A percentile compares a stretch with the other conserved stretches of the same genome.
phyloP scores from a whole-genome alignment of 2,113 vertebrate genomes.

The Austrofundulus limnaeus region DNA sequence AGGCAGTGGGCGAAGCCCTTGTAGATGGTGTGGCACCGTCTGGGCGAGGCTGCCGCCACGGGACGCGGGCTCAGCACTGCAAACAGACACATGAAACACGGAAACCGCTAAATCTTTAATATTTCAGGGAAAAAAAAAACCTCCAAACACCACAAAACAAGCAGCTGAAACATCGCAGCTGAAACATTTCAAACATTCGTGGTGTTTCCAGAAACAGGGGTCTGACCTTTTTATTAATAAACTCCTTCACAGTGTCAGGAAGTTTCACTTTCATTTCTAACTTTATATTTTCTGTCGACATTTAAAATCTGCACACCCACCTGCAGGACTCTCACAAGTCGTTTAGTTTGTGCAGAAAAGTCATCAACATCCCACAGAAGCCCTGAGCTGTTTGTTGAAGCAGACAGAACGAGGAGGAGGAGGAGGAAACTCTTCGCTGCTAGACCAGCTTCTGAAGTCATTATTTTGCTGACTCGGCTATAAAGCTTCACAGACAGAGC shows the following conservation, averaged over 20 bases:
- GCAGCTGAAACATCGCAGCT: too few species aligned
- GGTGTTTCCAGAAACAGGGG: too few species aligned
- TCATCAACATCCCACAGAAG: constrained; percentile 31
- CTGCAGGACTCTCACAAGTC: constrained; percentile 11
- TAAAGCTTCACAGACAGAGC: too few species aligned
- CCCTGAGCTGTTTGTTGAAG: too few species aligned
- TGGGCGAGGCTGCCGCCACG: constrained; percentile 71
- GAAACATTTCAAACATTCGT: too few species aligned
- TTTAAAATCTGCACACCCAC: not conserved
- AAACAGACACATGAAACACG: constrained; percentile 24
- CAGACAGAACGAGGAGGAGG: too few species aligned
- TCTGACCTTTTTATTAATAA: too few species aligned
- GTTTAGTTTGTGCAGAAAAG: constrained; percentile 30
- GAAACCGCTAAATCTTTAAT: too few species aligned
- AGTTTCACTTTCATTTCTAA: not conserved
- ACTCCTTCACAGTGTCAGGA: not conserved
- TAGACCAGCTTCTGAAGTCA: constrained; percentile 30
- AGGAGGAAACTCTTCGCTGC: not conserved
- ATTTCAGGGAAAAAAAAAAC: too few species aligned
- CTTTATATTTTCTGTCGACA: not conserved
- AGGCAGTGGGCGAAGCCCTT: constrained; percentile 93
- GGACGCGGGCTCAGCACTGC: constrained; percentile 71
- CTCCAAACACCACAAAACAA: too few species aligned
- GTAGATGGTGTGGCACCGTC: constrained; percentile 90
- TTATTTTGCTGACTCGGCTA: too few species aligned